Percentiles rank a stretch among this genome's conserved stretches.
Evolutionary conservation across 2,113 vertebrate genomes (phyloP).

Genomic region (Phylloscopus whistleri): DNA sequence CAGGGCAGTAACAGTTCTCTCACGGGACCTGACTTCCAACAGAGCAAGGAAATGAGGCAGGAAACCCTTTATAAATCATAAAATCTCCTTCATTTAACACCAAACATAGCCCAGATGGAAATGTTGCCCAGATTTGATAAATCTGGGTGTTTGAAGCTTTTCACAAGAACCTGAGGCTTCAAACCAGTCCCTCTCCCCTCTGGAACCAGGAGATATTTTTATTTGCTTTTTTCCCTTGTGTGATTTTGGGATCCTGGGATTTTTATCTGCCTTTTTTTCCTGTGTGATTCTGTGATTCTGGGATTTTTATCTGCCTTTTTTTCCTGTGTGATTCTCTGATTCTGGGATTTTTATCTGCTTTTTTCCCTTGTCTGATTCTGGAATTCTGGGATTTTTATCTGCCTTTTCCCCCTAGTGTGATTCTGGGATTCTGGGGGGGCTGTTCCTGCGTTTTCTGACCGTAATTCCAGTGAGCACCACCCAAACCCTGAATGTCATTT

Average conservation of each 20-base stretch:
- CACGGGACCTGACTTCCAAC: neutral
- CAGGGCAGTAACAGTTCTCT: neutral
- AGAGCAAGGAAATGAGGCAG: neutral
- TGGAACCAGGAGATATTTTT: neutral
- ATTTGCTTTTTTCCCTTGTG: neutral
- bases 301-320: neutral
- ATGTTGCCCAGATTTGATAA: neutral
- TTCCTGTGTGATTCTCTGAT: neutral
- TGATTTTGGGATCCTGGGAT: neutral
- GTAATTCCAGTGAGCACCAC: neutral
- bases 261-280: neutral
- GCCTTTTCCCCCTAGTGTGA: neutral
- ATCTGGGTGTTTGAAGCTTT: neutral
- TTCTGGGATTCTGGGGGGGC: neutral
- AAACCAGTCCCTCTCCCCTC: fast-evolving
- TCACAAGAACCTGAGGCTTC: neutral
- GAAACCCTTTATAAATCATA: neutral
- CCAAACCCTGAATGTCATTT: neutral
- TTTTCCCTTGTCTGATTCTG: neutral
- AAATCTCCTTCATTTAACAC: neutral
- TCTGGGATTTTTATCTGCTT: no score
- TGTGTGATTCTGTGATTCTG: neutral
- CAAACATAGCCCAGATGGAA: neutral
- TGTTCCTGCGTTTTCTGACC: neutral
- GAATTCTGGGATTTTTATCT: neutral